Conservation (phyloP, 2,888 invertebrate genomes). For the Drosophila subquinaria region DNA sequence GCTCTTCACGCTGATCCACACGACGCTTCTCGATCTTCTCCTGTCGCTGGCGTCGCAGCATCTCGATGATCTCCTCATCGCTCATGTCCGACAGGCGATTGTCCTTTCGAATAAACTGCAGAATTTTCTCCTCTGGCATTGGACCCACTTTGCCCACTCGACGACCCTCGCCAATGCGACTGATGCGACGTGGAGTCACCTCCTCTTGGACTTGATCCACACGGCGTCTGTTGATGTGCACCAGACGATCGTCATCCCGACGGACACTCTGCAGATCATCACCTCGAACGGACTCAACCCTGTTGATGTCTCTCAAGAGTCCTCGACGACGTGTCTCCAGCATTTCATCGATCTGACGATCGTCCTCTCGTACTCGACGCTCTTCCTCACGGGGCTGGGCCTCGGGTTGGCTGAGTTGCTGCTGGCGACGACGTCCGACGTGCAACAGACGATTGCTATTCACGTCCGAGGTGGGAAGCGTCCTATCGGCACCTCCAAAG, state of each 20-base stretch:
- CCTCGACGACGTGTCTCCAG: not conserved
- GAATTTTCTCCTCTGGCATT: conserved; percentile 51
- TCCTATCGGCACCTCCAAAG: not conserved
- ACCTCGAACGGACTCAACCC: not conserved
- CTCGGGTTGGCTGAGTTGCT: conserved; percentile 26
- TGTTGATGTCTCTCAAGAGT: not conserved
- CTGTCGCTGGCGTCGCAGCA: conserved; percentile 51
- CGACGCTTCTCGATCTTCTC: conserved; percentile 9
- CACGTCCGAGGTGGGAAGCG: conserved; percentile 48
- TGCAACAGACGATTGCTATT: conserved; percentile 58
- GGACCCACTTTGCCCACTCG: conserved; percentile 29
- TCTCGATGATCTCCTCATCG: conserved; percentile 64
- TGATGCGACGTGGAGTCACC: conserved; percentile 30
- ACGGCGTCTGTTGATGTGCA: conserved; percentile 19
- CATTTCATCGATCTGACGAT: conserved; percentile 1
- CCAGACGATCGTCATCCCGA: conserved; percentile 18
- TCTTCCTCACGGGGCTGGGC: conserved; percentile 25
- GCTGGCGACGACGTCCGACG: conserved; percentile 65
- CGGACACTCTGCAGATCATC: not conserved
- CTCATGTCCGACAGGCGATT: conserved; percentile 40
- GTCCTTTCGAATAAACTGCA: conserved; percentile 58
- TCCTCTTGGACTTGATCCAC: not conserved
- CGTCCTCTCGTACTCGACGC: not conserved
- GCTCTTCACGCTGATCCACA: not conserved
- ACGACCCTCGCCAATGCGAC: conserved; percentile 55